Conservation (phyloP, 2,113 vertebrate genomes). For the Gymnorhina tibicen region DNA sequence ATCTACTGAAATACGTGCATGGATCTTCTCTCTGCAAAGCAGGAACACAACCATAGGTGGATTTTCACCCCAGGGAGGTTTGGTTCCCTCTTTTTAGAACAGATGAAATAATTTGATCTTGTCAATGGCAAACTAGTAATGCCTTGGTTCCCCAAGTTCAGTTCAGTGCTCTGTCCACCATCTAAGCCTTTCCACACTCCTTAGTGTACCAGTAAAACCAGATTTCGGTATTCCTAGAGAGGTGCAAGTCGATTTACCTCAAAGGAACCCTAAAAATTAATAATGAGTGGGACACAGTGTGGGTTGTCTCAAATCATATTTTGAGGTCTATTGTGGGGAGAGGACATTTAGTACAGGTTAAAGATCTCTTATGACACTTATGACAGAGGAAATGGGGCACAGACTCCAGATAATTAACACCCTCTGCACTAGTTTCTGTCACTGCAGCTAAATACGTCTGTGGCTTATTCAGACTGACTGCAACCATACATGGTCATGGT, state of each 20-base stretch:
- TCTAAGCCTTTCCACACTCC: not conserved
- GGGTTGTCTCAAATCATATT: not conserved
- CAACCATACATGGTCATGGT: not conserved
- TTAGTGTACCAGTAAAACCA: not conserved
- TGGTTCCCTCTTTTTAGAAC: not conserved
- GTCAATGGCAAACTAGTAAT: not conserved
- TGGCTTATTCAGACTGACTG: not conserved
- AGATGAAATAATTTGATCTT: not conserved
- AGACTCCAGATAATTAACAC: not conserved
- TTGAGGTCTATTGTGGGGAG: not conserved
- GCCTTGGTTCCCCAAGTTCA: not conserved
- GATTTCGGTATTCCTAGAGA: not conserved
- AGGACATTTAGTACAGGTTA: not conserved
- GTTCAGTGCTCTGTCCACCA: not conserved
- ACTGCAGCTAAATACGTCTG: not conserved
- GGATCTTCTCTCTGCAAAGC: not conserved
- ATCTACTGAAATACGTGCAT: not conserved
- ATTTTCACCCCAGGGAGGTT: not conserved
- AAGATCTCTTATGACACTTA: not conserved
- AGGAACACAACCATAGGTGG: not conserved
- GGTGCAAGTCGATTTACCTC: not conserved
- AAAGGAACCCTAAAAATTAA: not conserved
- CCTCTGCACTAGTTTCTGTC: not conserved
- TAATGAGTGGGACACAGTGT: not conserved
- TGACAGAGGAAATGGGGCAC: not conserved